Evolutionary conservation across 1,140 invertebrate genomes (phyloP).

Genomic region (Nebria ingens): DNA sequence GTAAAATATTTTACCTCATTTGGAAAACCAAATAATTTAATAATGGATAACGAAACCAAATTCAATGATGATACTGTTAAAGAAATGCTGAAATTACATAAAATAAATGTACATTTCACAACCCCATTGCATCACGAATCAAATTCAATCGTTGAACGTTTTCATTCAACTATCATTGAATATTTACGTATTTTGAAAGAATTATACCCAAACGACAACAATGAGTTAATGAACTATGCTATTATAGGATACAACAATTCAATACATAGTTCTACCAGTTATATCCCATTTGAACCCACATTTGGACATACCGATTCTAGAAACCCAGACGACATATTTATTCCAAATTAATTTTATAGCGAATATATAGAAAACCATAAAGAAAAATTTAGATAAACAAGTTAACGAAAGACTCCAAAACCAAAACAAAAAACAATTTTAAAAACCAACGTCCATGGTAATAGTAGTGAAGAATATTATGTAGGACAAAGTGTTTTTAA

Average conservation of each 20-base stretch:
- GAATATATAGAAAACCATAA: constrained; percentile 6
- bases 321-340: not conserved
- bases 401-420: too few relatives aligned
- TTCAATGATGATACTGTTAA: constrained; percentile 12
- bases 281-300: too few relatives aligned
- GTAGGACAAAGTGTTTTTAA: too few relatives aligned
- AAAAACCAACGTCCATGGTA: too few relatives aligned
- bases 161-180: constrained; percentile 7
- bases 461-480: too few relatives aligned
- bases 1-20: not conserved
- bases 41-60: constrained; percentile 10
- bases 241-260: too few relatives aligned
- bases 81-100: constrained; percentile 17
- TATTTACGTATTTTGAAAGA: constrained; percentile 20
- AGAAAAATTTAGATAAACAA: not conserved
- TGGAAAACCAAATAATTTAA: not conserved
- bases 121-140: constrained; percentile 24
- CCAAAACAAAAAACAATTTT: too few relatives aligned
- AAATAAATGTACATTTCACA: constrained; percentile 23
- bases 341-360: not conserved
- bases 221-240: constrained; percentile 13
- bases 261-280: too few relatives aligned
- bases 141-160: constrained; percentile 21
- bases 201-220: constrained; percentile 15
- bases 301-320: not conserved